These are phyloP conservation scores for Steinernema hermaphroditum DNA, from an alignment of 2,888 invertebrate species.

Conservation along the genomic window DNA sequence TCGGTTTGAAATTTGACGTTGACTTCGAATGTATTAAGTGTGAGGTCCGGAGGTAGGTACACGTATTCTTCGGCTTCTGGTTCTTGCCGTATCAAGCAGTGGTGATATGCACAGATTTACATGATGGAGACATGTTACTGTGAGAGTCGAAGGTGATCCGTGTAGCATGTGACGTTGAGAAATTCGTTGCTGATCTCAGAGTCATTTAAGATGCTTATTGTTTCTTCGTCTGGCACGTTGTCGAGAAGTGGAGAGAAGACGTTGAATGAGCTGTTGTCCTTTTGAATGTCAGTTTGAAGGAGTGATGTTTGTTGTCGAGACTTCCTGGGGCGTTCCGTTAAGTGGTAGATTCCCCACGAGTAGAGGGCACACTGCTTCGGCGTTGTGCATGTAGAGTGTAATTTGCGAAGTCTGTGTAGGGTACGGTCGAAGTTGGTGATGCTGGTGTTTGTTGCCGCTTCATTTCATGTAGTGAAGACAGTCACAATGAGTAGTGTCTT, in stretches of 20 bases:
- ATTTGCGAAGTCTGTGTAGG: no score
- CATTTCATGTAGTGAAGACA: background rate
- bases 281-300: no score
- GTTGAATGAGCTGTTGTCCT: background rate
- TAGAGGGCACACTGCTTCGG: background rate
- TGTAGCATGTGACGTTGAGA: background rate
- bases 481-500: no score
- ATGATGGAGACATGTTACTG: background rate
- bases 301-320: no score
- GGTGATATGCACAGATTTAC: constrained; percentile 16
- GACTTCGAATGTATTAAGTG: background rate
- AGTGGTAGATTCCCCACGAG: background rate
- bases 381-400: background rate
- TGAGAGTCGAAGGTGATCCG: background rate
- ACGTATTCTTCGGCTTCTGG: constrained; percentile 9
- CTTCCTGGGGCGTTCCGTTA: background rate
- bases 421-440: background rate
- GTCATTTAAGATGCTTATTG: background rate
- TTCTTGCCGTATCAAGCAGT: constrained; percentile 4
- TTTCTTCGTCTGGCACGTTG: no score
- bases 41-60: constrained; percentile 22
- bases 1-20: background rate
- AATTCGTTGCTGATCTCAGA: background rate
- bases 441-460: background rate
- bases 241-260: no score